Evolutionary conservation across 2,113 vertebrate species (phyloP).

Genomic region (Eubucco bourcierii): DNA sequence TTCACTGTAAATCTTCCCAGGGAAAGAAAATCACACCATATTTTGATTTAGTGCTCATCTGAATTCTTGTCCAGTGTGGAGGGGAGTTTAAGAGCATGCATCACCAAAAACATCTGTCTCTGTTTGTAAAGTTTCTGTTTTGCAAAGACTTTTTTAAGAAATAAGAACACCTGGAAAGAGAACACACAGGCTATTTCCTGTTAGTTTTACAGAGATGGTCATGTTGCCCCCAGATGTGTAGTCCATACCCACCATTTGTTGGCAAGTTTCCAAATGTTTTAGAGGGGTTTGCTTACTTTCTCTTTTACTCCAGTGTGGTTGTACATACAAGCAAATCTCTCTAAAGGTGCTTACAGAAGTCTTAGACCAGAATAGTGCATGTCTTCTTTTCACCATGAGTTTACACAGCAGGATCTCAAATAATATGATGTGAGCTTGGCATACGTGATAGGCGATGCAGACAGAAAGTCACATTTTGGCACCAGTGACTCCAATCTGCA

Average conservation of each 20-base stretch:
- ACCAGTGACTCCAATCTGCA: background rate
- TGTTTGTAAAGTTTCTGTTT: background rate
- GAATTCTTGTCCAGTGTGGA: background rate
- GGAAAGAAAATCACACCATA: background rate
- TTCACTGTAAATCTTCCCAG: background rate
- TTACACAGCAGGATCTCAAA: background rate
- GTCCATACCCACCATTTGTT: background rate
- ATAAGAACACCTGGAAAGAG: background rate
- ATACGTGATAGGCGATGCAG: background rate
- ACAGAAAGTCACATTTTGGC: background rate
- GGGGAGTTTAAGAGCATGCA: background rate
- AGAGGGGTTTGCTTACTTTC: background rate
- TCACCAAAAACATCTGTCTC: background rate
- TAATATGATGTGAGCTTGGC: background rate
- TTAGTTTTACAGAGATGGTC: background rate
- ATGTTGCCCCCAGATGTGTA: background rate
- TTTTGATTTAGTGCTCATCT: background rate
- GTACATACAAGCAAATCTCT: background rate
- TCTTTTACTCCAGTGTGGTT: background rate
- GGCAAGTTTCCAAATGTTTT: background rate
- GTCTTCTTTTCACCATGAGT: background rate
- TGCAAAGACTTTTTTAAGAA: background rate
- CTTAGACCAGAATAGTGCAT: background rate
- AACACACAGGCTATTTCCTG: background rate
- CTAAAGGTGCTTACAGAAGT: background rate